Percentiles rank a stretch among this genome's conserved stretches.
phyloP scores from a whole-genome alignment of 2,797 vertebrate genomes.

The Arctocebus calabarensis region DNA sequence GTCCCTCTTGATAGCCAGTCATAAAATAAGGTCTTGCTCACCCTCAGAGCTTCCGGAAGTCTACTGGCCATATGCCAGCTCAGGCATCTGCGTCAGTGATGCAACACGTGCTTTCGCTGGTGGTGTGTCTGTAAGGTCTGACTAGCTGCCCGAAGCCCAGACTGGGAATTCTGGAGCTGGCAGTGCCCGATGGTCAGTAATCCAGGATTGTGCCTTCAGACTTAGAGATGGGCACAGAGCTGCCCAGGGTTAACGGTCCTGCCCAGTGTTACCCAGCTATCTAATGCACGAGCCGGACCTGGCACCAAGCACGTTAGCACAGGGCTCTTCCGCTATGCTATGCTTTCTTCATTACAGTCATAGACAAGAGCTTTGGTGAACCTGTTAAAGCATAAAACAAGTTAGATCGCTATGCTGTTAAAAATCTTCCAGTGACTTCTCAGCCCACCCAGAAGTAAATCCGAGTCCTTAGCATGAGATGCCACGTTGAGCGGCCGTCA shows the following conservation, averaged over 20 bases:
- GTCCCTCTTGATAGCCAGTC: not conserved
- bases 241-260: not conserved
- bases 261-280: not conserved
- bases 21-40: not conserved
- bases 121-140: not conserved
- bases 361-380: not conserved
- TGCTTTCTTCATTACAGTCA: not conserved
- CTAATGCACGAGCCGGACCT: not conserved
- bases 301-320: too few species aligned
- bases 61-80: too few species aligned
- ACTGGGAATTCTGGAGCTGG: not conserved
- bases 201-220: not conserved
- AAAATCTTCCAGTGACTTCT: not conserved
- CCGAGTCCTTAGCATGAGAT: rapidly evolving
- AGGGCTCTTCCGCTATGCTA: rapidly evolving
- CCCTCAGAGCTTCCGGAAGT: not conserved
- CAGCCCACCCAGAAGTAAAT: not conserved
- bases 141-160: not conserved
- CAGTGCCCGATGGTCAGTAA: too few species aligned
- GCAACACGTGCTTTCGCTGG: not conserved
- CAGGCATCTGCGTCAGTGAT: not conserved
- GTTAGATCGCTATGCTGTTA: too few species aligned
- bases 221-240: not conserved
- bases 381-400: not conserved
- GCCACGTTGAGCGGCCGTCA: rapidly evolving